Base-by-base conservation (phyloP, 1,140 invertebrate genomes). In the Hesperophylax magnus region DNA sequence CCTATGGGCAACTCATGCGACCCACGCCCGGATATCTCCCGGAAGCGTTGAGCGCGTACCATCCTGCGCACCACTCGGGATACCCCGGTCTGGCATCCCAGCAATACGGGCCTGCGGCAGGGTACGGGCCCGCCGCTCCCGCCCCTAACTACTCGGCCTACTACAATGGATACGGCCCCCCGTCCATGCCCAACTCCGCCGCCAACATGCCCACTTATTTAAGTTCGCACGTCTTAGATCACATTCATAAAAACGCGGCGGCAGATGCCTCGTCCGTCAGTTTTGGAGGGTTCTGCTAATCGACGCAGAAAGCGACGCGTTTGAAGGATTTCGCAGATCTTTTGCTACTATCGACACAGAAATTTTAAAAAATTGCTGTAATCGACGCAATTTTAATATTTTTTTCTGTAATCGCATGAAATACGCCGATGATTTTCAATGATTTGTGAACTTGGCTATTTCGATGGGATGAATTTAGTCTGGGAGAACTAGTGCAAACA, bases 241-340 rank as follows among this genome's bases (percentile, higher is more conserved):
- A 84, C 71, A 83, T 84, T 84, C 88, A 90, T 86, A 89, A 89
- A 85, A 87, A 86, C 86, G 88, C 87, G 82, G 88, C 88, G 84
- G 86, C 87, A 81, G 82, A 85, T 61, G 85, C 80, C 72, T 88
- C 88, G 61, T 88, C 88, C 75, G 89, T 89, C 78, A 88, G 88
- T 86, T 90, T 90, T 86, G 87, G 88, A 80, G 88, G 89, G 80
- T 90, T 89, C 86, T 90, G 89, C 86, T 90, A 89, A 88, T 85
- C 18, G 34, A 17, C 53, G 56, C 52, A 58, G 56, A 22, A 58
- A 2, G 20, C 58, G 58, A 14, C 9, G 8, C 3, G 20, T 61
- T 61, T 15, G n/a, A 8, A 58, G n/a, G 56, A 18, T 24, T 61
- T 47, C 39, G 39, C 1, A 47, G 39, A 47, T 47, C 39, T 47